Conservation (phyloP, 2,888 invertebrate genomes). For the Hydrotaea cyrtoneurina region DNA sequence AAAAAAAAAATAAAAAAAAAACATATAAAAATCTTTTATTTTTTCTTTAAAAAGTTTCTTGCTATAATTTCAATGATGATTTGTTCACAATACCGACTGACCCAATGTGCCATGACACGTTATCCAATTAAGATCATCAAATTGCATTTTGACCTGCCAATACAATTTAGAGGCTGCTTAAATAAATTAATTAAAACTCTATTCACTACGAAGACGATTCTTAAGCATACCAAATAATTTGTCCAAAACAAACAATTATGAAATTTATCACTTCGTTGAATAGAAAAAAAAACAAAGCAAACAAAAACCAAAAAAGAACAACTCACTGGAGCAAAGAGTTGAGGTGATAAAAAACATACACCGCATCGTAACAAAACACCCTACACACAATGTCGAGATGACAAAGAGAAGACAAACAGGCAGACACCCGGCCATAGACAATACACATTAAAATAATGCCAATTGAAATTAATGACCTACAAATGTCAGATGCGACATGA, state of each 20-base stretch:
- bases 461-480: constrained; percentile 52
- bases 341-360: too few relatives aligned
- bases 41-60: too few relatives aligned
- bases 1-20: too few relatives aligned
- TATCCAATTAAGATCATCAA: constrained; percentile 1
- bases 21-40: too few relatives aligned
- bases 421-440: neutral
- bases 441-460: neutral
- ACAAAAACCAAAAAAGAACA: neutral
- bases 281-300: neutral
- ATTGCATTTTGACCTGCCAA: neutral
- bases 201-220: neutral
- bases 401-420: neutral
- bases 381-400: neutral
- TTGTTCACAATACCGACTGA: too few relatives aligned
- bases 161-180: neutral
- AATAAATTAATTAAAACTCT: neutral
- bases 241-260: neutral
- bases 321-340: too few relatives aligned
- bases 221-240: neutral
- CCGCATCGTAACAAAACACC: neutral
- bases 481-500: constrained; percentile 7
- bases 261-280: neutral
- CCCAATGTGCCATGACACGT: neutral
- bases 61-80: too few relatives aligned